These are phyloP conservation scores for Caradrina kadenii DNA, from an alignment of 2,888 invertebrate genomes.

Conservation along the genomic window DNA sequence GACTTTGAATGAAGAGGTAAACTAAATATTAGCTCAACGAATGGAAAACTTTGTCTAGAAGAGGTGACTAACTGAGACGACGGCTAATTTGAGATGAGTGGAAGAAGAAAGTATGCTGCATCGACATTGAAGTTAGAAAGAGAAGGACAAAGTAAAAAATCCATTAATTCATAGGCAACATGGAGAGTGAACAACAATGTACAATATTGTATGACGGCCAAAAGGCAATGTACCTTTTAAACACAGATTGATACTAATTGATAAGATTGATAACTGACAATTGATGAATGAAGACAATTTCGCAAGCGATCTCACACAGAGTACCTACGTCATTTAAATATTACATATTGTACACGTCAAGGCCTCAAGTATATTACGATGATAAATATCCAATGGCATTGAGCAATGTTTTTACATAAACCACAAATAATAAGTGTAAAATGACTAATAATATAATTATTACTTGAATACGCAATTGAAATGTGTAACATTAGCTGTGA, in stretches of 20 bases:
- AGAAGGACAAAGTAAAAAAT: not conserved
- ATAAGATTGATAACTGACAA: constrained; percentile 47
- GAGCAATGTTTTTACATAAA: constrained; percentile 56
- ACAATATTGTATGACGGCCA: constrained; percentile 8
- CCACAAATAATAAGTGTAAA: constrained; percentile 49
- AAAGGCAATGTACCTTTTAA: constrained; percentile 34
- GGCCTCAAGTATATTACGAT: constrained; percentile 25
- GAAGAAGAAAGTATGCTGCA: not conserved
- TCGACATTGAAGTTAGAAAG: not conserved
- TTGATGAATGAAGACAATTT: constrained; percentile 49
- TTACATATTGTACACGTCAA: constrained; percentile 40
- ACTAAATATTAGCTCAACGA: not conserved
- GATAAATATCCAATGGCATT: constrained; percentile 51
- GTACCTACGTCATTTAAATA: constrained; percentile 33
- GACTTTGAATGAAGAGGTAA: constrained; percentile 1
- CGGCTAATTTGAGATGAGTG: no score
- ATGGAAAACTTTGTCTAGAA: not conserved
- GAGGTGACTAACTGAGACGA: not conserved
- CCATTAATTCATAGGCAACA: not conserved
- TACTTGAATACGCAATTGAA: constrained; percentile 48
- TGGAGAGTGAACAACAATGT: constrained; percentile 3
- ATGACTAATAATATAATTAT: constrained; percentile 48
- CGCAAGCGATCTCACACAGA: constrained; percentile 22
- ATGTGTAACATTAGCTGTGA: constrained; percentile 25
- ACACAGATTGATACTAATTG: constrained; percentile 46